Base-by-base conservation (phyloP, 2,113 vertebrate species). In the Prolemur simus region DNA sequence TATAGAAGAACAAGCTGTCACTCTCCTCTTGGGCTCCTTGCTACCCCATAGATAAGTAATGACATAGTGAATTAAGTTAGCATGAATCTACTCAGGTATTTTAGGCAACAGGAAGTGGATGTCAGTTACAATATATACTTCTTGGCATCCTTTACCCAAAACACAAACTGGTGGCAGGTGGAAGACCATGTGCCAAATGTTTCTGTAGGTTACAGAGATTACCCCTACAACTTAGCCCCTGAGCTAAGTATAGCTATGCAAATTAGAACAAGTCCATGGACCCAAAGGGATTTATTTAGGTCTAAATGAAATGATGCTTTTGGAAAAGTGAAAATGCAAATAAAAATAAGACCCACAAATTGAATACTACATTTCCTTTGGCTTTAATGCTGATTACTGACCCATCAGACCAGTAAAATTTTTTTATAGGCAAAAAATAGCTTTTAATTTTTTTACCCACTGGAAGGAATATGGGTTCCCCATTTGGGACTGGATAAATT, bases 141-240 rank as follows among this genome's bases (percentile, higher is more conserved):
- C 84, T 82, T 98, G 87, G 96, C 25, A 71, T 92, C 76, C 84
- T 81, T 95, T 94, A 56, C 85, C 63, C 88, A 95, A 92, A 97
- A 89, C 89, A 71, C 68, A 96, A 95, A 96, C 64, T 95, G 89
- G 68, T 87, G 60, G 66, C 94, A 97, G 86, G 73, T 93, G 85
- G 87, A 94, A 89, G 71, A 89, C 42, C 45, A 56, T 64, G 66
- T 94, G 91, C 71, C 87, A 74, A 71, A 77, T 84, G 29, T 58
- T 93, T 91, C 49, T 78, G 29, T 52, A 95, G 76, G 39, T 92
- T 94, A 84, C 37, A 96, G 58, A 97, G 47, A 96, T 81, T 64
- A 88, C n/a, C 56, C 73, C 76, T 96, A 87, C 56, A 54, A 89
- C 12, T 14, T 1, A 27, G 80, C 32, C 54, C 52, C 23, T 52